These are phyloP conservation scores for Rhadina sibilatrix DNA, from an alignment of 2,113 vertebrate species.

Conservation along the genomic window DNA sequence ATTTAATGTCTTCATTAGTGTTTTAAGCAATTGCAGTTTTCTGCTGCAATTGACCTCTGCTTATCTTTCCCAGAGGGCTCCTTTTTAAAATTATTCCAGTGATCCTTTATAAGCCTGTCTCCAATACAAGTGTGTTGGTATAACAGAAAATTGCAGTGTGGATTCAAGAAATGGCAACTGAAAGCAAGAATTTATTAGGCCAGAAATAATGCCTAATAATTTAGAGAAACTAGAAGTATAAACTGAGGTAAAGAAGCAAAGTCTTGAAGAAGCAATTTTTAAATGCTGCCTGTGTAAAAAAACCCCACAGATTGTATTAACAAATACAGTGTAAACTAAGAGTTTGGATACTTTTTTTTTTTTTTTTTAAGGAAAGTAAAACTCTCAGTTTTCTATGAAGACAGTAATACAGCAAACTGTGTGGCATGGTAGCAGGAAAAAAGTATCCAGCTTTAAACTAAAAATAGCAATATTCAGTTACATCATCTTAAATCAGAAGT, in stretches of 20 bases:
- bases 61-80: background rate
- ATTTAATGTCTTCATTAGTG: background rate
- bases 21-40: background rate
- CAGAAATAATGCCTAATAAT: background rate
- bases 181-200: background rate
- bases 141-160: background rate
- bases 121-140: background rate
- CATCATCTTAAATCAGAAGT: background rate
- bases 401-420: background rate
- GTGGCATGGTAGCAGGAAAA: background rate
- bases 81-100: background rate
- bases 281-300: background rate
- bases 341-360: background rate
- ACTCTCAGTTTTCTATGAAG: background rate
- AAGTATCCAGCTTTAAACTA: background rate
- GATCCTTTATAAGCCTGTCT: background rate
- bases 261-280: background rate
- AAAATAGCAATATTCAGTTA: background rate
- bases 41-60: background rate
- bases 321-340: background rate
- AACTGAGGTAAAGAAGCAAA: background rate
- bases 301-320: rapidly evolving
- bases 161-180: background rate
- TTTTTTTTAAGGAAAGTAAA: background rate
- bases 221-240: background rate